Conservation (phyloP, 2,113 vertebrate species). For the Pleuronectes platessa region DNA sequence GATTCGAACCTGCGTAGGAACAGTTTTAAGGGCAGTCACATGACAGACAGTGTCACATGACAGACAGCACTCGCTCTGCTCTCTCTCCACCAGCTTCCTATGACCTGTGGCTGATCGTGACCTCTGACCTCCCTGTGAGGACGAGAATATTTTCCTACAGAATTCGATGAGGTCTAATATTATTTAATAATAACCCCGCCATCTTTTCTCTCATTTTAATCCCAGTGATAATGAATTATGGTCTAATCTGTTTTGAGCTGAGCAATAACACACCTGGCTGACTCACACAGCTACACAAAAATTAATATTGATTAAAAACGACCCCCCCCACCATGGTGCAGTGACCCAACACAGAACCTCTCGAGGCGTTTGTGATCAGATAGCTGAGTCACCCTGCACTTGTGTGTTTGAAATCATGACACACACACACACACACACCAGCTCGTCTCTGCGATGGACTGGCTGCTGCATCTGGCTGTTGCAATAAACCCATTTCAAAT, state of each 20-base stretch:
- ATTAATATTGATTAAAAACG: conserved; percentile 31
- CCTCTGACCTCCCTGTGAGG: too few relatives aligned
- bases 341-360: conserved; percentile 21
- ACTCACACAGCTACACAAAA: conserved; percentile 43
- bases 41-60: background rate
- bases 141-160: background rate
- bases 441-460: background rate
- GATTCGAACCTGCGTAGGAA: too few relatives aligned
- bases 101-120: too few relatives aligned
- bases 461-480: too few relatives aligned
- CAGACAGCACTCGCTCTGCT: too few relatives aligned
- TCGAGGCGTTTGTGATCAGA: conserved; percentile 37
- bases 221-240: conserved; percentile 14
- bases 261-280: conserved; percentile 21
- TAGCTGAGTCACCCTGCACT: conserved; percentile 59
- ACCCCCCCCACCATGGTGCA: conserved; percentile 3
- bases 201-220: conserved; percentile 7
- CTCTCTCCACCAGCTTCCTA: too few relatives aligned
- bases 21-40: background rate
- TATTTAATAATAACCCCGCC: background rate
- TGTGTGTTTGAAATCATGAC: conserved; percentile 23
- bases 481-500: background rate
- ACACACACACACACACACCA: conserved; percentile 8
- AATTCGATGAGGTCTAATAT: background rate
- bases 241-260: conserved; percentile 22